These are phyloP conservation scores for Clavelina lepadiformis DNA, from an alignment of 23 tunicate genomes.

Conservation along the genomic window DNA sequence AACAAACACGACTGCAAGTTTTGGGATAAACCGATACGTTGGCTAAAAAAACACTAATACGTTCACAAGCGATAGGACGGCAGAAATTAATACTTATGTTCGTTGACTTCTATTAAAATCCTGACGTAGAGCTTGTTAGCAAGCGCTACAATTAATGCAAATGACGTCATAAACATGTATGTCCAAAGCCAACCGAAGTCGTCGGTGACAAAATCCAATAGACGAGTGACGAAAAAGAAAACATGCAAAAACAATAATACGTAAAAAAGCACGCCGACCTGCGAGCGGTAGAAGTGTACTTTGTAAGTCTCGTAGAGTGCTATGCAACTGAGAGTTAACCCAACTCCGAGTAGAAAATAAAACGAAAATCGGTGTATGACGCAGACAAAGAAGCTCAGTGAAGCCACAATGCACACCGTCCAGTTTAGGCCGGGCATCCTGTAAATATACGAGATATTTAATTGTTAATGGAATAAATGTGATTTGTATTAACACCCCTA, in stretches of 20 bases:
- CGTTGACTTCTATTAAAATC: conserved; percentile 59
- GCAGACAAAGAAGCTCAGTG: conserved; percentile 19
- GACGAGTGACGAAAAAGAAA: conserved; percentile 18
- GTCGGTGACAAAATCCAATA: conserved; percentile 2
- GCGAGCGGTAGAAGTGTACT: conserved; percentile 46
- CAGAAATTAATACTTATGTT: conserved; percentile 48
- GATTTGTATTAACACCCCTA: no score
- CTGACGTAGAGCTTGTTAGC: conserved; percentile 43
- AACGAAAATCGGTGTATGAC: conserved; percentile 39
- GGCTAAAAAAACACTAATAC: no score
- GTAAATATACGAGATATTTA: conserved; percentile 9
- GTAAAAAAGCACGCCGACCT: conserved; percentile 38
- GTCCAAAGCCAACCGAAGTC: conserved; percentile 7
- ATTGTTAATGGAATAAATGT: no score
- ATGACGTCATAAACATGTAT: conserved; percentile 30
- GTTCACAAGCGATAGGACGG: no score
- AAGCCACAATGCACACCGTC: conserved; percentile 11
- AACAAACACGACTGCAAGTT: no score
- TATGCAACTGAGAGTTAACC: conserved; percentile 42
- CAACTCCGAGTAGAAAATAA: conserved; percentile 49
- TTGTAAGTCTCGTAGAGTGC: conserved; percentile 72
- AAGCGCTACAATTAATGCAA: conserved; percentile 28
- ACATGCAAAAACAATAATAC: conserved; percentile 6
- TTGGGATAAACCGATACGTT: no score
- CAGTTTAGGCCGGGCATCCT: conserved; percentile 41